These are phyloP conservation scores for Tolypeutes matacus DNA, from an alignment of 2,797 vertebrate species.

Conservation along the genomic window DNA sequence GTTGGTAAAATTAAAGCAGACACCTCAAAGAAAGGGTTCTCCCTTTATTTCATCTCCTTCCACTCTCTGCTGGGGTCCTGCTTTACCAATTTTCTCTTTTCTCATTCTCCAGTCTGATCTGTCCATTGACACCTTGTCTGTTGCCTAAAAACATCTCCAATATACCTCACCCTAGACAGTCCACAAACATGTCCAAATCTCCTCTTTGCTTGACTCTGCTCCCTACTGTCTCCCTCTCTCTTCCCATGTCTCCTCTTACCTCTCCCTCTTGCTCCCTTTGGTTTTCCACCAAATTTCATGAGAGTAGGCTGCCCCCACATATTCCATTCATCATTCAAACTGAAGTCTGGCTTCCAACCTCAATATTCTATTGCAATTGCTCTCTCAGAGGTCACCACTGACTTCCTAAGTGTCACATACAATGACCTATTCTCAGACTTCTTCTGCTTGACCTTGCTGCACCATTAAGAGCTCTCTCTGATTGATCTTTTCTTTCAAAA, in stretches of 20 bases:
- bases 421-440: background rate
- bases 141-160: background rate
- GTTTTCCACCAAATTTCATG: background rate
- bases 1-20: background rate
- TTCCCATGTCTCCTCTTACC: too few relatives aligned
- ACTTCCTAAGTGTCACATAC: background rate
- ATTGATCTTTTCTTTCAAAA: background rate
- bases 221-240: background rate
- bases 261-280: background rate
- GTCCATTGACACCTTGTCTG: background rate
- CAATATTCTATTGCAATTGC: background rate
- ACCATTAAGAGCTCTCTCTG: background rate
- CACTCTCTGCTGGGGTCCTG: background rate
- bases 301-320: background rate
- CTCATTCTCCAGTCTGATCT: too few relatives aligned
- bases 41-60: background rate
- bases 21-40: background rate
- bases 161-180: background rate
- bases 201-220: background rate
- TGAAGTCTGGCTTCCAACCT: background rate
- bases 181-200: background rate
- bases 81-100: background rate
- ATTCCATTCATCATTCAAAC: background rate
- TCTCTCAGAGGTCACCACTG: background rate
- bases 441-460: background rate